Percentiles rank a stretch among this genome's conserved stretches.
Conservation (phyloP, 2,113 vertebrate species). For the Pterocles orientalis region DNA sequence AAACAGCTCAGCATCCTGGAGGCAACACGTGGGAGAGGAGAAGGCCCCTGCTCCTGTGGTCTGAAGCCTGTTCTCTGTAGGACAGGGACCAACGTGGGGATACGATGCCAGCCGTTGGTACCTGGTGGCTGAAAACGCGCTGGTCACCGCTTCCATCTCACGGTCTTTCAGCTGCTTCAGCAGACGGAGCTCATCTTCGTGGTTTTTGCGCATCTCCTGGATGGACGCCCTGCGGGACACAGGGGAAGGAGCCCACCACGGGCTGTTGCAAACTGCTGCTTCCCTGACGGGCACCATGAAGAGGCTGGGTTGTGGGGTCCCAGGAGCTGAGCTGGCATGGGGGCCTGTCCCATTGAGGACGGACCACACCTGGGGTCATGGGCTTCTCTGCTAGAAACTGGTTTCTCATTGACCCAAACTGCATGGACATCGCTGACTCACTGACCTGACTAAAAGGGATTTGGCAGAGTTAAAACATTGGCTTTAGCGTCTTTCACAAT, state of each 20-base stretch:
- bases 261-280: neutral
- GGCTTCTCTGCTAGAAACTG: neutral
- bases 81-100: neutral
- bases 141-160: slow-evolving; percentile 90
- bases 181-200: slow-evolving; percentile 86
- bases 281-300: fast-evolving
- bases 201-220: slow-evolving; percentile 86
- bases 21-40: neutral
- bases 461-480: neutral
- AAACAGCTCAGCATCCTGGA: neutral
- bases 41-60: neutral
- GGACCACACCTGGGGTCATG: neutral
- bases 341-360: neutral
- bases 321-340: neutral
- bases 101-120: fast-evolving
- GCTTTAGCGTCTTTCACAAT: neutral
- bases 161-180: slow-evolving; percentile 87
- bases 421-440: neutral
- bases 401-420: neutral
- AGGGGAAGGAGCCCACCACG: neutral
- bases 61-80: fast-evolving
- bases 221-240: slow-evolving; percentile 77
- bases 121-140: slow-evolving; percentile 86
- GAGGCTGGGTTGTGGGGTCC: neutral
- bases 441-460: neutral